Conservation (phyloP, 2,888 invertebrate species). For the Melitaea athalia region DNA sequence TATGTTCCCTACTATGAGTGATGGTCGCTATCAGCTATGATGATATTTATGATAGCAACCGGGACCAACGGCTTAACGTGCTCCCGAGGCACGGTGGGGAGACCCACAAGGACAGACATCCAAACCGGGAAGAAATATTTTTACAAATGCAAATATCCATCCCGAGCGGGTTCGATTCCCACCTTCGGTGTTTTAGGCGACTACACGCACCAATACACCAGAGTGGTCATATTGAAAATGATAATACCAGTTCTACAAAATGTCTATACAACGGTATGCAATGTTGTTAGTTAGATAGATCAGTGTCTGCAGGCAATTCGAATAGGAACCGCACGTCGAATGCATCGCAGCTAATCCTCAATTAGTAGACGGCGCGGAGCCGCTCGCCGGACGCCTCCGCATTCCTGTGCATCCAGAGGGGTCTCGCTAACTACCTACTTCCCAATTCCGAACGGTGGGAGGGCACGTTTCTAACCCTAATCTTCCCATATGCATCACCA, state of each 20-base stretch:
- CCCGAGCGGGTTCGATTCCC: too few relatives aligned
- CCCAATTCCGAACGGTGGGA: conserved; percentile 30
- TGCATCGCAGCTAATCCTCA: conserved; percentile 25
- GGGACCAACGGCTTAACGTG: too few relatives aligned
- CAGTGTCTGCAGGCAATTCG: conserved; percentile 26
- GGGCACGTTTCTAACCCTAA: conserved; percentile 6
- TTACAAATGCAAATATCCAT: too few relatives aligned
- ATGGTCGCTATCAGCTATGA: too few relatives aligned
- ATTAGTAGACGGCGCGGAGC: conserved; percentile 37
- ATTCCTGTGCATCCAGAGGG: conserved; percentile 55
- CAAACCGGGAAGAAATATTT: too few relatives aligned
- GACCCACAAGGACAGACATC: too few relatives aligned
- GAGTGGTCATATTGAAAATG: neutral
- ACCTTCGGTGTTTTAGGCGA: too few relatives aligned
- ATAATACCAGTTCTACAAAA: neutral
- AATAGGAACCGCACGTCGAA: conserved; percentile 4
- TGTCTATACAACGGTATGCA: neutral
- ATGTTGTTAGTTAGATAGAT: neutral
- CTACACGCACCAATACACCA: too few relatives aligned
- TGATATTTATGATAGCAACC: too few relatives aligned
- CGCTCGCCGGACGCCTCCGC: conserved; percentile 59
- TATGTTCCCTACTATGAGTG: too few relatives aligned
- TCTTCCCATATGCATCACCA: neutral
- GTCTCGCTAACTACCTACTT: conserved; percentile 50
- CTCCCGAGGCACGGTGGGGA: too few relatives aligned